A percentile compares a stretch with the other conserved stretches of the same genome.
Conservation (phyloP, 2,113 vertebrate genomes). For the Oenanthe oenanthe region DNA sequence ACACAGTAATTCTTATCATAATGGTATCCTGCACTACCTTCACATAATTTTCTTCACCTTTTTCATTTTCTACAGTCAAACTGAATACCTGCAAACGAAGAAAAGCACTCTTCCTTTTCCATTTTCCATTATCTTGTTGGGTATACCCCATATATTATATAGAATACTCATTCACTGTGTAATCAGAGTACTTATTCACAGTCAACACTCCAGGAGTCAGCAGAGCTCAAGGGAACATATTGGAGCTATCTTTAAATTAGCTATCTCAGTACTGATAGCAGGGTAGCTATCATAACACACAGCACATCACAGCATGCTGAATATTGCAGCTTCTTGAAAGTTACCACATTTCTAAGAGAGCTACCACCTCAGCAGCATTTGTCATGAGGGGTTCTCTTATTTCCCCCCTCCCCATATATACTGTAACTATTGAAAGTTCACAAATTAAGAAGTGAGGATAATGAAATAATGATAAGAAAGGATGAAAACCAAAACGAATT, state of each 20-base stretch:
- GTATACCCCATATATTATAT: background rate
- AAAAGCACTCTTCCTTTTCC: constrained; percentile 13
- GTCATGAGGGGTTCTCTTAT: background rate
- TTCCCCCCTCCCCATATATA: background rate
- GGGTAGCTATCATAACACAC: constrained; percentile 6
- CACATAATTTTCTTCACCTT: background rate
- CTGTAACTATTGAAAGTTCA: background rate
- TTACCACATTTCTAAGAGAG: background rate
- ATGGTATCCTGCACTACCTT: background rate
- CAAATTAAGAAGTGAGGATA: background rate
- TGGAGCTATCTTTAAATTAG: constrained; percentile 55
- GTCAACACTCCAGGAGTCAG: constrained; percentile 6
- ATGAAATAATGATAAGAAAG: background rate
- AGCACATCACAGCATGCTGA: background rate
- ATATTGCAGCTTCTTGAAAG: background rate
- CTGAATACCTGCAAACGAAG: background rate
- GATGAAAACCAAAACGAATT: background rate
- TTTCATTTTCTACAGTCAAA: constrained; percentile 27
- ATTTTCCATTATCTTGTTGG: constrained; percentile 17
- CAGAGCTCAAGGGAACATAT: constrained; percentile 23
- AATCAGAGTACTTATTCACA: constrained; percentile 55
- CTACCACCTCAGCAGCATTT: background rate
- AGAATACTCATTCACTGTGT: background rate
- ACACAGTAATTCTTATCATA: background rate
- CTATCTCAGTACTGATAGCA: background rate